These are phyloP conservation scores for Lepus oiostolus DNA, from an alignment of 2,797 vertebrate genomes.

Conservation along the genomic window DNA sequence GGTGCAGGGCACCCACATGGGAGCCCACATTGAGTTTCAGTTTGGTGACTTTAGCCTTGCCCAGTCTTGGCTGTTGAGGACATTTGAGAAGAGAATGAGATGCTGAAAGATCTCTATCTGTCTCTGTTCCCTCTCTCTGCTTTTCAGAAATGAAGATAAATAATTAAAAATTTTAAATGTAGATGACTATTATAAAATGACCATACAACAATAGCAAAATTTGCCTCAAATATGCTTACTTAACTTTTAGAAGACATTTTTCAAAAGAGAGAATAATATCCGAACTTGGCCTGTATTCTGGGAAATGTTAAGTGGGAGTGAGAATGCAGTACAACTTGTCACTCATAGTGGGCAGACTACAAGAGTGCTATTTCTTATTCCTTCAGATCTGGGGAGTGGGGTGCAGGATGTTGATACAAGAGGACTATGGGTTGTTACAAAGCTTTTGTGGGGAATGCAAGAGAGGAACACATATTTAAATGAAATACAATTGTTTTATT, in stretches of 20 bases:
- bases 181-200: too few relatives aligned
- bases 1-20: too few relatives aligned
- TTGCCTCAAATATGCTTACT: background rate
- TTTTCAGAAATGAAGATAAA: too few relatives aligned
- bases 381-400: background rate
- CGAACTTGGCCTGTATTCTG: background rate
- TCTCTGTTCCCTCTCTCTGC: too few relatives aligned
- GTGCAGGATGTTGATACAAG: background rate
- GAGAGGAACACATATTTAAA: background rate
- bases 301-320: background rate
- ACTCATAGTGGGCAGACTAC: too few relatives aligned
- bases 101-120: too few relatives aligned
- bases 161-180: too few relatives aligned
- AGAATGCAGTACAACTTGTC: background rate
- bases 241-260: background rate
- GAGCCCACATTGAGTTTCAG: too few relatives aligned
- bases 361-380: too few relatives aligned
- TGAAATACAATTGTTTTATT: background rate
- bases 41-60: too few relatives aligned
- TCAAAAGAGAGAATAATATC: background rate
- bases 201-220: background rate
- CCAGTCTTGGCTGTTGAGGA: too few relatives aligned
- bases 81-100: too few relatives aligned
- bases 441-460: background rate
- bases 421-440: background rate